These are phyloP conservation scores for Pterostichus madidus DNA, from an alignment of 2,888 invertebrate genomes.

Conservation along the genomic window DNA sequence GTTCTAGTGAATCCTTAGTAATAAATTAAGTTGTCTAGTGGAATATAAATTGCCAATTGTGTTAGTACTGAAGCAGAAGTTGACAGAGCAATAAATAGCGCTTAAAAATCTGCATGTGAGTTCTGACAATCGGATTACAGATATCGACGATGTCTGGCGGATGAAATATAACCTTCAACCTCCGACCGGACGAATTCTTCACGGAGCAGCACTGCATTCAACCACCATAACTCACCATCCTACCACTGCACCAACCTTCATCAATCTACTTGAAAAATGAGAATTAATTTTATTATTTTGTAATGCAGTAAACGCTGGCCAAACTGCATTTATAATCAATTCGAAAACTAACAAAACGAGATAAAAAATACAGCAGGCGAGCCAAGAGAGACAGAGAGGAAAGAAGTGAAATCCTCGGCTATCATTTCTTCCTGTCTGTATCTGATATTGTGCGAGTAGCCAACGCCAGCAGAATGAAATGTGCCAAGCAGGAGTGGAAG, in stretches of 20 bases:
- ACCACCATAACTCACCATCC: background rate
- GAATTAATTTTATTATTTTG: slow-evolving; percentile 35
- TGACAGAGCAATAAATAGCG: slow-evolving; percentile 39
- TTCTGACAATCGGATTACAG: slow-evolving; percentile 42
- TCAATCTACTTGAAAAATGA: slow-evolving; percentile 20
- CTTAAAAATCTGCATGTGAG: slow-evolving; percentile 52
- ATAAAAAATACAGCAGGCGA: background rate
- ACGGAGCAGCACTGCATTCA: slow-evolving; percentile 17
- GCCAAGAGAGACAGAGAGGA: background rate
- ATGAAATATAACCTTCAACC: slow-evolving; percentile 27
- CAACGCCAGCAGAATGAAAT: slow-evolving; percentile 50
- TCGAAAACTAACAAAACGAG: slow-evolving; percentile 23
- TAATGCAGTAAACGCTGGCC: slow-evolving; percentile 3
- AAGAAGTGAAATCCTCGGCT: slow-evolving; percentile 13
- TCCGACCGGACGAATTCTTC: slow-evolving; percentile 34
- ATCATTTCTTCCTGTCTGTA: slow-evolving; percentile 40
- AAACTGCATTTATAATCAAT: slow-evolving; percentile 40
- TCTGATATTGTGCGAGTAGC: slow-evolving; percentile 34
- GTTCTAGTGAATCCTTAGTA: background rate
- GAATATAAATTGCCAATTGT: background rate
- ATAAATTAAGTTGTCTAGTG: background rate
- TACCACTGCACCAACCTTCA: background rate
- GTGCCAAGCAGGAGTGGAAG: background rate
- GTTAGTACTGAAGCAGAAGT: background rate
- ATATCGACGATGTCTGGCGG: slow-evolving; percentile 23